Evolutionary conservation across 2,888 invertebrate genomes (phyloP), one percentile per base, ranked within the genome.

Genomic region (Melinopterus prodromus): DNA sequence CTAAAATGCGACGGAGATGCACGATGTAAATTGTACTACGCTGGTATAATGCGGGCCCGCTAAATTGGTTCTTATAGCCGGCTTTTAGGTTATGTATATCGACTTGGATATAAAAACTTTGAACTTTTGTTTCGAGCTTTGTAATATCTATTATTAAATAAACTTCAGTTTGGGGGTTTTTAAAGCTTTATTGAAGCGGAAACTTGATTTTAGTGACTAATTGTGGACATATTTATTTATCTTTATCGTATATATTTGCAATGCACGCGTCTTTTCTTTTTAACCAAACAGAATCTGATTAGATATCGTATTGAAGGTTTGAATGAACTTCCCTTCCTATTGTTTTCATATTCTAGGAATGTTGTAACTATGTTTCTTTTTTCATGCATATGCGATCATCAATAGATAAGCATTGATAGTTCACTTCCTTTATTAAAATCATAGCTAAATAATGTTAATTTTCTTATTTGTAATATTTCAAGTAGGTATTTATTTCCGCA

Each of bases 1-100:
- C 81, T 80, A 81, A 84, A 82, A 76, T 82, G 81, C 78, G 80
- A 84, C 85, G 85, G 84, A 84, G 84, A 85, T 85, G 84, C 85
- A 85, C 83, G 82, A 82, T 81, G 79, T 82, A 83, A 81, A 83
- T 81, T 80, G 70, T 78, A 83, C 82, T 78, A 84, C 74, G 79
- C 81, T 83, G 80, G 82, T 74, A 69, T 77, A 72, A 53, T 70
- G 71, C 16, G 9, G 26, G 38, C 69, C 76, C 69, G 71, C 75
- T 38, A 74, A 79, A 74, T 69, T 77, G 79, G 79, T 76, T 74
- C 82, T 82, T 83, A 82, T 83, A 78, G 83, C 82, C 80, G 78
- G 74, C 79, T 80, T 79, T 79, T 26, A 81, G 81, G 83, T 82
- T 83, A 83, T 79, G 80, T 78, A 26, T 36, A 26, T 36, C 74